Conservation (phyloP, 1,140 invertebrate genomes). For the Drosophila tani region DNA sequence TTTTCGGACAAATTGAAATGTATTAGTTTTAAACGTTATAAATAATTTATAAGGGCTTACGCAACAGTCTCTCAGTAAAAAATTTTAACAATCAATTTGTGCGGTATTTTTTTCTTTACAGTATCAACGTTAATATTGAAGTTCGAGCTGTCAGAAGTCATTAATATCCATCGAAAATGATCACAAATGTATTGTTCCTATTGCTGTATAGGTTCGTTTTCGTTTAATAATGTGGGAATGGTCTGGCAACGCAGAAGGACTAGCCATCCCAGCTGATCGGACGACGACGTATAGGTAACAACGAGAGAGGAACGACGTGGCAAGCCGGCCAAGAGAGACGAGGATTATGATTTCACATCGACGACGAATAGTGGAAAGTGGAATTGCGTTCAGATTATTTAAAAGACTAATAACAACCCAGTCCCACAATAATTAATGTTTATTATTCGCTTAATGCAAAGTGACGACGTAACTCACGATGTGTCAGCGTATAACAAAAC, state of each 20-base stretch:
- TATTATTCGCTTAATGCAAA: slow-evolving; percentile 63
- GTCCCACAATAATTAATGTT: slow-evolving; percentile 56
- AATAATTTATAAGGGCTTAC: slow-evolving; percentile 64
- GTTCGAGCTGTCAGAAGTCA: slow-evolving; percentile 59
- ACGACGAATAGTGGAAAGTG: no score
- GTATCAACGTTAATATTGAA: slow-evolving; percentile 40
- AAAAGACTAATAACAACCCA: no score
- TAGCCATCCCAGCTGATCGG: no score
- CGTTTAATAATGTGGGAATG: neutral
- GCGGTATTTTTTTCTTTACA: slow-evolving; percentile 11
- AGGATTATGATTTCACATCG: no score
- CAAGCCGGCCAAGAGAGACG: no score
- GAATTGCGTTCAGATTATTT: no score
- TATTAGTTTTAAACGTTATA: slow-evolving; percentile 67
- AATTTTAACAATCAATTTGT: slow-evolving; percentile 20
- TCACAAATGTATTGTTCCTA: slow-evolving; percentile 18
- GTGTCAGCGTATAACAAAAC: slow-evolving; percentile 43
- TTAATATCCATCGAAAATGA: slow-evolving; percentile 55
- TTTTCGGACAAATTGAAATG: slow-evolving; percentile 78
- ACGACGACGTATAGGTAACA: no score
- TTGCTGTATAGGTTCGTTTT: slow-evolving; percentile 18
- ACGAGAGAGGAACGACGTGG: no score
- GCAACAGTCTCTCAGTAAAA: slow-evolving; percentile 25
- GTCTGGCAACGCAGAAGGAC: no score
- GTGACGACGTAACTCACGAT: slow-evolving; percentile 48